Evolutionary conservation across 30 jellyfish, hydroid and myxozoan species (phyloP).

Genomic region (Hydractinia symbiolongicarpus): DNA sequence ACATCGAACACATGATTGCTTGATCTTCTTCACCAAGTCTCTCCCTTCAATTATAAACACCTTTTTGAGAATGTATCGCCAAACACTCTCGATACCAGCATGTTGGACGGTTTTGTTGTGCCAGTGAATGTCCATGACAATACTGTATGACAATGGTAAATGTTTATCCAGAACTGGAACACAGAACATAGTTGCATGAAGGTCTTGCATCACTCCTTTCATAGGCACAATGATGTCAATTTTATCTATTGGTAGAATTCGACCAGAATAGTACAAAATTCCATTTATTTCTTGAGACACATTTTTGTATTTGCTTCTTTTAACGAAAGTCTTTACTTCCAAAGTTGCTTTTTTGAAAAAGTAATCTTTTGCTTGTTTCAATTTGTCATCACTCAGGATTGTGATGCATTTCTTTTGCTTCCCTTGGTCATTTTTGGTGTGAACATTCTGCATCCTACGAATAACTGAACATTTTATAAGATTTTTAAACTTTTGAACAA

Average conservation of each 20-base stretch:
- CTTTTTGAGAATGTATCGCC: conserved; percentile 12
- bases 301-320: neutral
- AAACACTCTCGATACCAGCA: conserved; percentile 1
- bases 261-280: conserved; percentile 16
- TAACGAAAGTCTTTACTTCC: neutral
- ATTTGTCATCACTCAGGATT: neutral
- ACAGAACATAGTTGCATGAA: conserved; percentile 16
- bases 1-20: conserved; percentile 6
- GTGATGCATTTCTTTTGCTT: neutral
- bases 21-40: conserved; percentile 5
- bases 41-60: conserved; percentile 28
- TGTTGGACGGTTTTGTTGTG: conserved; percentile 4
- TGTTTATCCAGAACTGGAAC: conserved; percentile 19
- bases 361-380: neutral
- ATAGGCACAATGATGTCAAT: neutral
- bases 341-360: conserved; percentile 22
- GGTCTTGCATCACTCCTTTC: conserved; percentile 13
- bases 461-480: neutral
- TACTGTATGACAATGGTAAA: conserved; percentile 17
- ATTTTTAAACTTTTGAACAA: neutral
- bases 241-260: conserved; percentile 17
- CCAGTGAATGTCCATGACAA: conserved; percentile 15
- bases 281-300: neutral
- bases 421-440: neutral
- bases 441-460: fast-evolving